phyloP scores from a whole-genome alignment of 2,797 vertebrate genomes.

The Typhlichthys eigenmanni region DNA sequence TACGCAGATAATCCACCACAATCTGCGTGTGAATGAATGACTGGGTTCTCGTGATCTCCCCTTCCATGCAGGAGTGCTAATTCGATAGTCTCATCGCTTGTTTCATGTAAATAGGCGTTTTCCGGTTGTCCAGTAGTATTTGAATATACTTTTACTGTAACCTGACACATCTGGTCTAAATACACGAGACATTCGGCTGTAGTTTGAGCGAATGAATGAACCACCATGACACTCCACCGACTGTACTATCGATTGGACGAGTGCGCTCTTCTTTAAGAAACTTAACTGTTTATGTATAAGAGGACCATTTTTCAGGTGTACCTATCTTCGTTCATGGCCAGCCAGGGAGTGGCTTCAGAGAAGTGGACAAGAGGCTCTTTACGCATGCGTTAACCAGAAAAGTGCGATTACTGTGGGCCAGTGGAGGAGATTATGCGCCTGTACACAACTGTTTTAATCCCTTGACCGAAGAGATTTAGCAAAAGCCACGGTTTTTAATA shows the following conservation, averaged over 20 bases:
- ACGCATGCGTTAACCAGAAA: slow-evolving; percentile 71
- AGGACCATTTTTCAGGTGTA: slow-evolving; percentile 61
- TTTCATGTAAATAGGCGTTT: too few relatives aligned
- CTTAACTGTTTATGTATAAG: slow-evolving; percentile 32
- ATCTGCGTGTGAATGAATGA: neutral
- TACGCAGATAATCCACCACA: slow-evolving; percentile 1
- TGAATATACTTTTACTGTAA: too few relatives aligned
- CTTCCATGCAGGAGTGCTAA: neutral
- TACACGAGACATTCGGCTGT: too few relatives aligned
- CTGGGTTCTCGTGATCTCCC: neutral
- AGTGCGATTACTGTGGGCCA: slow-evolving; percentile 70
- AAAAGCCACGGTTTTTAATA: slow-evolving; percentile 71
- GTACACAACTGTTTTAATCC: slow-evolving; percentile 84
- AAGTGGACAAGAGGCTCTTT: neutral
- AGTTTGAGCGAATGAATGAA: too few relatives aligned
- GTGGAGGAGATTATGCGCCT: slow-evolving; percentile 75
- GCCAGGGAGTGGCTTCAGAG: slow-evolving; percentile 68
- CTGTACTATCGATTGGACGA: too few relatives aligned
- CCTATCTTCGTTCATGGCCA: neutral
- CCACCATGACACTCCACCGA: too few relatives aligned
- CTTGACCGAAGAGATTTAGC: slow-evolving; percentile 75
- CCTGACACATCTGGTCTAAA: too few relatives aligned
- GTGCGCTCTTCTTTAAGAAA: too few relatives aligned
- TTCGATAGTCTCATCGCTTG: too few relatives aligned
- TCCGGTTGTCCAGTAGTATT: too few relatives aligned